Base-by-base conservation (phyloP, 2,888 invertebrate species). In the Apotomis betuletana region DNA sequence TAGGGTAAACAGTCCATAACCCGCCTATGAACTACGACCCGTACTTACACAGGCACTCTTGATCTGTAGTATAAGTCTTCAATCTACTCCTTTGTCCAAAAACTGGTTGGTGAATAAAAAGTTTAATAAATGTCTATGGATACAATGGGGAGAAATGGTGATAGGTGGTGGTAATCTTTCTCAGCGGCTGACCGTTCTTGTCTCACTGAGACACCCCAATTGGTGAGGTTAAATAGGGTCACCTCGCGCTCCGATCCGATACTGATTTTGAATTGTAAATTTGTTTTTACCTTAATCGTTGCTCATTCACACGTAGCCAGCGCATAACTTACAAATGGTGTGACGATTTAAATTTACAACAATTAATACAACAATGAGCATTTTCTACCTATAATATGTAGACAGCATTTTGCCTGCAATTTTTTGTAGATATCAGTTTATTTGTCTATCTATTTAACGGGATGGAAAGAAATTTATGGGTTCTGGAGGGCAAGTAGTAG, bases 81-180 rank as follows among this genome's bases (percentile, higher is more conserved):
- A 83, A 88, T 87, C 86, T 85, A 85, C 85, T 76, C 87, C 84
- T 89, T 91, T 91, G 88, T 90, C 80, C 83, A 77, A 76, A 87
- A 92, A 92, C 91, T 86, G 85, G 92, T 91, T 90, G 88, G 81
- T 83, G 81, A 84, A 88, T 87, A 87, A 80, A 80, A 78, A 78
- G 79, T 84, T 90, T 91, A 92, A 92, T 92, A 91, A 89, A 85
- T 85, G 86, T 87, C 86, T 85, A 65, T 65, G 55, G 65, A 65
- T 83, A 85, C 91, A 92, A 92, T 90, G 79, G 79, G 83, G 86
- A 88, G 92, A 92, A 91, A 92, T 93, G 91, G 90, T 92, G 90
- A 92, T 92, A 91, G 92, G 92, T 89, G 92, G 90, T 91, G 91
- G 90, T 87, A 88, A 90, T 91, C 90, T 92, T 88, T 83, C 87